These are phyloP conservation scores for Myopa tessellatipennis DNA, from an alignment of 2,888 invertebrate genomes.

Conservation along the genomic window DNA sequence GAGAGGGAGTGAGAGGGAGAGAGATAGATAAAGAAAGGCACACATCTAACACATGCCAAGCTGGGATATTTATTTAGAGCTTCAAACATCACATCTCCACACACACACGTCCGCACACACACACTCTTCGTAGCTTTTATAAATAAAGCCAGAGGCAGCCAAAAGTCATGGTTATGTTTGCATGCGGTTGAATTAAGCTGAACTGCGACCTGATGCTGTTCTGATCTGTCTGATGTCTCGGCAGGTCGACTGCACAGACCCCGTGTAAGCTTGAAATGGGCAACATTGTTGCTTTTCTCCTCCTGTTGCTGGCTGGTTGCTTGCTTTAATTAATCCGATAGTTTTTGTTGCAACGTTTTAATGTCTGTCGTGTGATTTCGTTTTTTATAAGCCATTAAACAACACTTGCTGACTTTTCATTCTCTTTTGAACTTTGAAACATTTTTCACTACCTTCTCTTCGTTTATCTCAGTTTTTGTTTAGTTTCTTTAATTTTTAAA, in stretches of 20 bases:
- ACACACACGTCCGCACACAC: conserved; percentile 2
- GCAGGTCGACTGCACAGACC: background rate
- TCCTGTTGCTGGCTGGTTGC: background rate
- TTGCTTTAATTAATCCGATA: conserved; percentile 29
- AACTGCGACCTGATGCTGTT: conserved; percentile 21
- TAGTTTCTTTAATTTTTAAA: too few relatives aligned
- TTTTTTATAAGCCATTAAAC: too few relatives aligned
- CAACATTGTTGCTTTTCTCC: background rate
- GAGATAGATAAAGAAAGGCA: too few relatives aligned
- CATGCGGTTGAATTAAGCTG: conserved; percentile 60
- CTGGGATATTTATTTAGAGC: too few relatives aligned
- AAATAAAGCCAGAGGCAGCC: conserved; percentile 49
- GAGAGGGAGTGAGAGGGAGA: too few relatives aligned
- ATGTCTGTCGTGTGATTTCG: too few relatives aligned
- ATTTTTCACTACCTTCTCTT: too few relatives aligned
- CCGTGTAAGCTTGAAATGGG: background rate
- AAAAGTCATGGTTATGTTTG: conserved; percentile 65
- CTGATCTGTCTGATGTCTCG: background rate
- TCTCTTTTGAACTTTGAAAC: too few relatives aligned
- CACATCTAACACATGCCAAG: too few relatives aligned
- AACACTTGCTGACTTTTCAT: too few relatives aligned
- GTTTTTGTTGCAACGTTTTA: background rate
- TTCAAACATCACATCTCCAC: background rate
- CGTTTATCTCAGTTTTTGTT: too few relatives aligned
- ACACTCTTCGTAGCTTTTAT: background rate